A percentile compares a stretch with the other conserved stretches of the same genome.
Evolutionary conservation across 2,888 invertebrate genomes (phyloP).

Genomic region (Ennomos quercinarius): DNA sequence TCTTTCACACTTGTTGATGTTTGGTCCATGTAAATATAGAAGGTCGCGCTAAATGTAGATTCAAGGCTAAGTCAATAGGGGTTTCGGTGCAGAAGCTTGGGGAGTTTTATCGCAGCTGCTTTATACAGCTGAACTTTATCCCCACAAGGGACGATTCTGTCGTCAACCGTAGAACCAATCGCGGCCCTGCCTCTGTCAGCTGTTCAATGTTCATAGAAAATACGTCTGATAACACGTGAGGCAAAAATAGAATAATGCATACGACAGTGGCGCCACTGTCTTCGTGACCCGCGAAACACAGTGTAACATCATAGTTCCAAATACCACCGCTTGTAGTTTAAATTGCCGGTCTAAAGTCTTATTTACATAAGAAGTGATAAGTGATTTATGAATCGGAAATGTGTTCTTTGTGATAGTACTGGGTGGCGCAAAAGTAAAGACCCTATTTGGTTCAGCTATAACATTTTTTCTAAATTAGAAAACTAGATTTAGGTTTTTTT

Average conservation of each 20-base stretch:
- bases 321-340: constrained; percentile 3
- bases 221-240: constrained; percentile 15
- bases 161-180: constrained; percentile 5
- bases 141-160: not conserved
- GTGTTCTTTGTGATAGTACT: too few relatives aligned
- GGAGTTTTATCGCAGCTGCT: not conserved
- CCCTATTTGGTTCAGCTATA: too few relatives aligned
- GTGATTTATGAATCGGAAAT: too few relatives aligned
- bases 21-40: too few relatives aligned
- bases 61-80: too few relatives aligned
- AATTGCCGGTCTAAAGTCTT: constrained; percentile 1
- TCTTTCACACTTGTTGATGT: too few relatives aligned
- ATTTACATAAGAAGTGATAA: not conserved
- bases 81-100: too few relatives aligned
- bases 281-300: not conserved
- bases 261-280: constrained; percentile 19
- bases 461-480: too few relatives aligned
- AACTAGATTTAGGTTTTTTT: too few relatives aligned
- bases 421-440: too few relatives aligned
- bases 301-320: constrained; percentile 14
- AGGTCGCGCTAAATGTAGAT: too few relatives aligned
- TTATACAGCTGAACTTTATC: not conserved
- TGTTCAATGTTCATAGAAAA: constrained; percentile 19
- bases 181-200: constrained; percentile 15
- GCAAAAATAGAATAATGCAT: not conserved